Evolutionary conservation across 2,888 invertebrate species (phyloP).

Genomic region (Xylocampa areola): DNA sequence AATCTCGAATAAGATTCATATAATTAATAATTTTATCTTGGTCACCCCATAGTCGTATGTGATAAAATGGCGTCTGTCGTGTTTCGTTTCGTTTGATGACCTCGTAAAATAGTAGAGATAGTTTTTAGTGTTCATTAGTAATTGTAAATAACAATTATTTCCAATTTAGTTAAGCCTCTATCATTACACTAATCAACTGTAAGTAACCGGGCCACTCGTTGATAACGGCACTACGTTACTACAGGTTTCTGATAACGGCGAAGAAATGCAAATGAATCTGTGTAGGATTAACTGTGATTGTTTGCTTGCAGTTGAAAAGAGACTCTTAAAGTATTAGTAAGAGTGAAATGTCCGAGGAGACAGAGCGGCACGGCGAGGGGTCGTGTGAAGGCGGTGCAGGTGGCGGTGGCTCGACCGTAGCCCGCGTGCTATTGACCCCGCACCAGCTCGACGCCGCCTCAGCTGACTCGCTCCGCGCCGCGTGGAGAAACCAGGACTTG

Average conservation of each 20-base stretch:
- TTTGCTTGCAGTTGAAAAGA: constrained; percentile 86
- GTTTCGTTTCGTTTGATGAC: constrained; percentile 73
- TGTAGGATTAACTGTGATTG: constrained; percentile 74
- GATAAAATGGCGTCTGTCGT: constrained; percentile 84
- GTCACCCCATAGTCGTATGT: constrained; percentile 69
- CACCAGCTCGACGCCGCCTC: constrained; percentile 91
- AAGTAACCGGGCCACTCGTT: constrained; percentile 67
- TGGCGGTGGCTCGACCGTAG: constrained; percentile 87
- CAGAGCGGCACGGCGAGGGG: constrained; percentile 85
- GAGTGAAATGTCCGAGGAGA: constrained; percentile 89
- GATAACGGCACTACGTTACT: constrained; percentile 52
- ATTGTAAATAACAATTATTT: constrained; percentile 45
- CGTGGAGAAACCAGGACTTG: constrained; percentile 94
- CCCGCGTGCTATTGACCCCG: constrained; percentile 91
- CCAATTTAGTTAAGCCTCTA: constrained; percentile 38
- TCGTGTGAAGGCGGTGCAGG: constrained; percentile 81
- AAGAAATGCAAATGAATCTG: constrained; percentile 73
- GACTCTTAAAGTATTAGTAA: constrained; percentile 80
- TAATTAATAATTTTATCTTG: constrained; percentile 24
- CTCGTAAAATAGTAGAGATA: constrained; percentile 65
- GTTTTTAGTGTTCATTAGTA: constrained; percentile 40
- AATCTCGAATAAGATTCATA: too few relatives aligned
- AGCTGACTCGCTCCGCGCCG: constrained; percentile 91
- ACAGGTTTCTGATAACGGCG: constrained; percentile 79
- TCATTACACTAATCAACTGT: constrained; percentile 63